phyloP scores from a whole-genome alignment of 2,888 invertebrate species.

The Micropterix aruncella region DNA sequence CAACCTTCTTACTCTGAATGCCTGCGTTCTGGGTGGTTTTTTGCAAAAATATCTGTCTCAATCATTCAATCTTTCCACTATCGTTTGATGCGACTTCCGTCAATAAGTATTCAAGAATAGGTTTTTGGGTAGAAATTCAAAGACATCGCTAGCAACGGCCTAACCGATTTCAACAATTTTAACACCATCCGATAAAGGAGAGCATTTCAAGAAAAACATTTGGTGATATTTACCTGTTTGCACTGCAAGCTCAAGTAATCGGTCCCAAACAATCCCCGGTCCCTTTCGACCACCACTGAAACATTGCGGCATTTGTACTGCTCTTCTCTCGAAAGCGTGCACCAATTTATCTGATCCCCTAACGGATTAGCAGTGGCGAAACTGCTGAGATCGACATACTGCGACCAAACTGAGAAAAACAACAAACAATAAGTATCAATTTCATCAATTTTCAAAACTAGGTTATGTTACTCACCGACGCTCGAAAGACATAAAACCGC shows the following conservation, averaged over 20 bases:
- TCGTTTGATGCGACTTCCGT: no score
- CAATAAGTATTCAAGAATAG: no score
- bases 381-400: neutral
- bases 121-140: no score
- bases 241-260: conserved; percentile 54
- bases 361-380: neutral
- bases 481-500: neutral
- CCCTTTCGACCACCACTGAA: conserved; percentile 48
- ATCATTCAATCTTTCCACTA: no score
- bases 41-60: no score
- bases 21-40: no score
- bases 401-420: neutral
- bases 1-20: no score
- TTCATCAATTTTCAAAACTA: neutral
- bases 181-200: no score
- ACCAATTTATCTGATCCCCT: conserved; percentile 52
- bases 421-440: neutral
- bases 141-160: no score
- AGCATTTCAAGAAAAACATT: no score
- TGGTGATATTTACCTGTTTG: conserved; percentile 38
- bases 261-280: conserved; percentile 47
- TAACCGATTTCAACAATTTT: no score
- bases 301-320: conserved; percentile 73
- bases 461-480: neutral
- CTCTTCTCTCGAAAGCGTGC: conserved; percentile 66